A percentile compares a stretch with the other conserved stretches of the same genome.
Evolutionary conservation across 2,113 vertebrate species (phyloP).

Genomic region (Redunca redunca): DNA sequence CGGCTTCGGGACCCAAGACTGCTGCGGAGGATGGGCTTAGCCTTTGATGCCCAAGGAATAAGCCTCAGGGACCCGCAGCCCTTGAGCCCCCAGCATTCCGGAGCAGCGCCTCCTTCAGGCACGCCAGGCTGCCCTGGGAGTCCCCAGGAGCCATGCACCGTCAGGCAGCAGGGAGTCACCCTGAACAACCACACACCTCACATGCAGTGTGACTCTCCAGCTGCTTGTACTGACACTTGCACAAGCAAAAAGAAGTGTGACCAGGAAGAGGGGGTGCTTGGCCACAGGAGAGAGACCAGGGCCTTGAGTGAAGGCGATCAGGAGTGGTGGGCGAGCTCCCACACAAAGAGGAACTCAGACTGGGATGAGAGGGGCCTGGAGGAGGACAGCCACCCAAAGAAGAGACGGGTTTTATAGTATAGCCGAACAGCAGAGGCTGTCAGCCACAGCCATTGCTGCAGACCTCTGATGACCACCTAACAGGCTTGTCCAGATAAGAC

Average conservation of each 20-base stretch:
- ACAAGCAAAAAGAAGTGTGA: background rate
- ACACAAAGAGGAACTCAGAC: background rate
- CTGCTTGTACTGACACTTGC: background rate
- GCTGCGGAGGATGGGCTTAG: conserved; percentile 57
- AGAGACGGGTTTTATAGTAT: conserved; percentile 68
- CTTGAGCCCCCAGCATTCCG: background rate
- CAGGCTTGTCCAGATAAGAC: background rate
- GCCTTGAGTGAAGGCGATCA: background rate
- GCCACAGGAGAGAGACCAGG: background rate
- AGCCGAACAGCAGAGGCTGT: rapidly evolving
- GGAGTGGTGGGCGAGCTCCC: background rate
- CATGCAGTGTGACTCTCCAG: rapidly evolving
- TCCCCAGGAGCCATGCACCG: background rate
- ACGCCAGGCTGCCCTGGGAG: background rate
- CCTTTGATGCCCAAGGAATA: conserved; percentile 6
- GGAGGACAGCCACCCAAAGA: conserved; percentile 60
- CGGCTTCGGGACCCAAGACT: conserved; percentile 80
- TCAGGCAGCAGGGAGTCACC: background rate
- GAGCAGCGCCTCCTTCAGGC: rapidly evolving
- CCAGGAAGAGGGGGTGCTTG: background rate
- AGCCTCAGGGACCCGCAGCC: rapidly evolving
- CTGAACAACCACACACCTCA: background rate
- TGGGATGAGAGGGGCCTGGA: background rate
- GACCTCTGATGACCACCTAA: background rate
- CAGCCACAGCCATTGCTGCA: background rate